These are phyloP conservation scores for Heterotilapia buettikoferi DNA, from an alignment of 2,113 vertebrate species.

Conservation along the genomic window DNA sequence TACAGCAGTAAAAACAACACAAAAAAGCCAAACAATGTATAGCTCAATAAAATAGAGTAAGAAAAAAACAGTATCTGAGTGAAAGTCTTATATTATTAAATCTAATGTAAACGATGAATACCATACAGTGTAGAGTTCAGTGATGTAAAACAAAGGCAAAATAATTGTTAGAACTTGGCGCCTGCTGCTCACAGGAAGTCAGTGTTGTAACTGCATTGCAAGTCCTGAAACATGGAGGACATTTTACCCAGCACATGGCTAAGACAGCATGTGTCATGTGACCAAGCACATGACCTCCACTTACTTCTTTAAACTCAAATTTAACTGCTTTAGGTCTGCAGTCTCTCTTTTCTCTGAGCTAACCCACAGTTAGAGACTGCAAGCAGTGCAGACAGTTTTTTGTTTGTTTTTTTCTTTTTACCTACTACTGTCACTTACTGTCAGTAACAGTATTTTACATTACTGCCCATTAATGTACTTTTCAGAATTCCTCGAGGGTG, in stretches of 20 bases:
- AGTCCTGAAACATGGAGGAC: constrained; percentile 8
- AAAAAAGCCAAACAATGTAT: neutral
- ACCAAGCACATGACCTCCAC: constrained; percentile 11
- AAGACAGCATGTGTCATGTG: neutral
- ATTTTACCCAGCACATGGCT: neutral
- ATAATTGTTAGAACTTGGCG: neutral
- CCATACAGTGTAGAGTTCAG: neutral
- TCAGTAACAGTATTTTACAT: neutral
- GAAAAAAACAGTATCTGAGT: neutral
- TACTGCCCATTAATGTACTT: neutral
- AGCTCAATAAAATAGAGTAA: neutral
- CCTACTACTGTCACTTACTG: neutral
- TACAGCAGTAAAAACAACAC: neutral
- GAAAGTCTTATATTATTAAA: neutral
- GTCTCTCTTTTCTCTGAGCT: neutral
- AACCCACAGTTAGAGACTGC: neutral
- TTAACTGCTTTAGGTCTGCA: neutral
- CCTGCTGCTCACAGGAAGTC: neutral
- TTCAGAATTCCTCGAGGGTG: constrained; percentile 94
- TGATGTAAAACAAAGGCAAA: neutral
- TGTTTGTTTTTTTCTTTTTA: neutral
- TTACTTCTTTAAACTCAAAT: neutral
- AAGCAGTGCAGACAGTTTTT: neutral
- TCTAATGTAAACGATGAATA: rapidly evolving
- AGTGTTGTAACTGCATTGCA: neutral